These are phyloP conservation scores for Protobothrops flavoviridis DNA, from an alignment of 2,113 vertebrate genomes.

Conservation along the genomic window DNA sequence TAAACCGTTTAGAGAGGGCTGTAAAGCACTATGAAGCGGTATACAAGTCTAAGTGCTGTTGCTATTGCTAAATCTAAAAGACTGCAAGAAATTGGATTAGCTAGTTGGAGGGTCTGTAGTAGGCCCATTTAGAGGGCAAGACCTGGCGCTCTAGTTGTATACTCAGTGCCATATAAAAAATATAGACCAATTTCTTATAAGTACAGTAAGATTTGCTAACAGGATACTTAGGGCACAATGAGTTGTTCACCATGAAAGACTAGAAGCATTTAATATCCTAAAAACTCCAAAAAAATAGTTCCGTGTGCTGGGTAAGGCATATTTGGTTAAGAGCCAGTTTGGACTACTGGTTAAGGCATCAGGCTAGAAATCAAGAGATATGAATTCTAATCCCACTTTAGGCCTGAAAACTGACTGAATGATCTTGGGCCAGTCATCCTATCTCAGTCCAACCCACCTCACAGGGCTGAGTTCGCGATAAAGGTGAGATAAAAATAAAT, in stretches of 20 bases:
- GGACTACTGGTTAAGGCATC: not conserved
- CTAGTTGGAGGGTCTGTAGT: not conserved
- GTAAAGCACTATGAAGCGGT: too few relatives aligned
- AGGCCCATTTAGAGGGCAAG: not conserved
- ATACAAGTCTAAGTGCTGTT: too few relatives aligned
- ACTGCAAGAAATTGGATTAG: not conserved
- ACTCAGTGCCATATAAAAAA: not conserved
- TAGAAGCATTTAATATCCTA: not conserved
- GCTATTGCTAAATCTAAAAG: not conserved
- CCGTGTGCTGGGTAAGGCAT: not conserved
- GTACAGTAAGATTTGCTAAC: not conserved
- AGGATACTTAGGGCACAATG: not conserved
- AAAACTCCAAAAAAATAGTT: not conserved
- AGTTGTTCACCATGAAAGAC: not conserved
- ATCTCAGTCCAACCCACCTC: not conserved
- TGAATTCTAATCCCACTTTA: not conserved
- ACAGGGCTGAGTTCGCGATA: not conserved
- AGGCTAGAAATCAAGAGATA: not conserved
- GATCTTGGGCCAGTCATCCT: not conserved
- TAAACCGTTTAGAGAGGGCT: too few relatives aligned
- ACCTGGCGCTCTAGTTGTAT: not conserved
- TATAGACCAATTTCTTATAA: not conserved
- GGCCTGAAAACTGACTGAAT: not conserved
- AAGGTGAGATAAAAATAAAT: not conserved
- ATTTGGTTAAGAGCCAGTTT: not conserved